These are phyloP conservation scores for Microhierax caerulescens DNA, from an alignment of 2,797 vertebrate species.

Conservation along the genomic window DNA sequence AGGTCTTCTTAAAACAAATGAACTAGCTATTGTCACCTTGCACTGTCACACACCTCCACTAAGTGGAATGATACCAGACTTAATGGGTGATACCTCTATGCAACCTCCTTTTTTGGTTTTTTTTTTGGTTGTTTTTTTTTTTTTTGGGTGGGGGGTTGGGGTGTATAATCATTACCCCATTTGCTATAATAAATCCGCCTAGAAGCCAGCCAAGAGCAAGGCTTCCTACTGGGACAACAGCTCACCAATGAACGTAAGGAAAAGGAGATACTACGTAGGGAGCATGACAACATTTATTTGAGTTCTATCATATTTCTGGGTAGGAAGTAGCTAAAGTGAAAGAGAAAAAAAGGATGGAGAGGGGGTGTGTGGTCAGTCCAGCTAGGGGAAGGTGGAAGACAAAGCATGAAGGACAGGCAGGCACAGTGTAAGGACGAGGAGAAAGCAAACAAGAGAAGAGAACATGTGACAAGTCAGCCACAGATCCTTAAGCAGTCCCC, in stretches of 20 bases:
- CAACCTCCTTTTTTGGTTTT: neutral
- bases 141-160: rapidly evolving
- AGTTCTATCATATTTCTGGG: neutral
- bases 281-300: neutral
- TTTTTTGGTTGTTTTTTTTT: neutral
- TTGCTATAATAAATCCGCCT: neutral
- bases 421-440: rapidly evolving
- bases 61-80: neutral
- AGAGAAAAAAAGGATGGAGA: neutral
- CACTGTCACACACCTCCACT: neutral
- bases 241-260: neutral
- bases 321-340: neutral
- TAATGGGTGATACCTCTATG: neutral
- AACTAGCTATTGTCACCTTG: neutral
- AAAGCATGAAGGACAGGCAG: neutral
- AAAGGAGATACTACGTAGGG: neutral
- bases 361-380: neutral
- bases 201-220: neutral
- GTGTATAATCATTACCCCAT: neutral
- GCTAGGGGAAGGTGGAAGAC: neutral
- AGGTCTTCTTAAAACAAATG: neutral
- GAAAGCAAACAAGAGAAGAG: neutral
- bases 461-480: neutral
- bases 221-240: neutral
- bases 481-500: neutral